Percentiles rank a stretch among this genome's conserved stretches.
These are phyloP conservation scores for Thunnus albacares DNA, from an alignment of 2,797 vertebrate genomes.

Conservation along the genomic window DNA sequence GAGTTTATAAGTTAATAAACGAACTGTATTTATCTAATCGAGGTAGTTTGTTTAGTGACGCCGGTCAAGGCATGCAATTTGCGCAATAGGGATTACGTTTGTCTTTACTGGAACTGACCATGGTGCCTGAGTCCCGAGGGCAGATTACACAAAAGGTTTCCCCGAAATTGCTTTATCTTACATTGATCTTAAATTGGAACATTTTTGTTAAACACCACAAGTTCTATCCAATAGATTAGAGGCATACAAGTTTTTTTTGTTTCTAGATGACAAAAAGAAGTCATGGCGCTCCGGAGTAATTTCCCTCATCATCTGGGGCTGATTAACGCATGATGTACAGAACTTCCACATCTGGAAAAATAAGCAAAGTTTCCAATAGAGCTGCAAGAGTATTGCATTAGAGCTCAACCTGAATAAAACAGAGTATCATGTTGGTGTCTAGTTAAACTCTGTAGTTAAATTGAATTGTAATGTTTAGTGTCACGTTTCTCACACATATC, in stretches of 20 bases:
- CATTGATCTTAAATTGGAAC: slow-evolving; percentile 9
- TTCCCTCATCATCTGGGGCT: slow-evolving; percentile 30
- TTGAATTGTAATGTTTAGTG: not conserved
- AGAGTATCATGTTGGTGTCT: not conserved
- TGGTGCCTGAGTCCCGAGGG: slow-evolving; percentile 57
- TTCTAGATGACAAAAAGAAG: not conserved
- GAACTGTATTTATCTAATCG: not conserved
- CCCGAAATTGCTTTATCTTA: slow-evolving; percentile 38
- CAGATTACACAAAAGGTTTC: slow-evolving; percentile 65
- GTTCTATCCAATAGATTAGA: not conserved
- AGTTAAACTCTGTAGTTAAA: not conserved
- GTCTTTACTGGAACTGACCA: slow-evolving; percentile 80
- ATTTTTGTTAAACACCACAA: slow-evolving; percentile 2
- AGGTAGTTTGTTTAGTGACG: slow-evolving; percentile 1
- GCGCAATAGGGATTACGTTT: slow-evolving; percentile 62
- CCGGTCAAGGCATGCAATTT: slow-evolving; percentile 46
- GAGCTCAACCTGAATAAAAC: slow-evolving; percentile 14
- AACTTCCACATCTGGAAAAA: slow-evolving; percentile 61
- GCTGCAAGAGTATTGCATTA: slow-evolving; percentile 18
- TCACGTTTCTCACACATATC: slow-evolving; percentile 9
- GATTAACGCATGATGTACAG: slow-evolving; percentile 8
- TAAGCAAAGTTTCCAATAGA: slow-evolving; percentile 23
- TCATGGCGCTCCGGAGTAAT: not conserved
- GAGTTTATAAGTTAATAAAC: not conserved
- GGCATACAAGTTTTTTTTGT: not conserved